These are phyloP conservation scores for Nebria brevicollis DNA, from an alignment of 2,888 invertebrate genomes.

Conservation along the genomic window DNA sequence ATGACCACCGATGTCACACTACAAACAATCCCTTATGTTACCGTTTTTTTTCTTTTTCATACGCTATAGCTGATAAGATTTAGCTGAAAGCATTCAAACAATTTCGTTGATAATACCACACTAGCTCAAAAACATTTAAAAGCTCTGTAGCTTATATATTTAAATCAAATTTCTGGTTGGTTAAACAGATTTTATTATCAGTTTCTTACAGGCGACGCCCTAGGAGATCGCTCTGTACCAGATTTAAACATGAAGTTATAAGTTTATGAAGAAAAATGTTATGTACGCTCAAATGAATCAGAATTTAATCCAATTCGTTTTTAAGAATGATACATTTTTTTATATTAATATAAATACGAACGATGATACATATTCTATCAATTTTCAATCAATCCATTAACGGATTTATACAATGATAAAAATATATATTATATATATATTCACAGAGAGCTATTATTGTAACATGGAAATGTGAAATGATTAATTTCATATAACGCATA, in stretches of 20 bases:
- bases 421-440: too few relatives aligned
- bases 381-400: not conserved
- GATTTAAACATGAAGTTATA: too few relatives aligned
- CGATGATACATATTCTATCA: not conserved
- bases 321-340: too few relatives aligned
- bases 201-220: not conserved
- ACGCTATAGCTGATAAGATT: constrained; percentile 22
- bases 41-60: constrained; percentile 21
- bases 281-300: not conserved
- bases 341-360: too few relatives aligned
- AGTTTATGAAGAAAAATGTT: not conserved
- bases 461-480: not conserved
- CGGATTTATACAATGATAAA: too few relatives aligned
- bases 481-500: not conserved
- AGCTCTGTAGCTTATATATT: not conserved
- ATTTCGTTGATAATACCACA: not conserved
- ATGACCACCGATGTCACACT: constrained; percentile 30
- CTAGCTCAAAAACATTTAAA: not conserved
- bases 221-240: too few relatives aligned
- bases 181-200: not conserved
- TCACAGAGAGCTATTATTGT: not conserved
- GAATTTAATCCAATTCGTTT: not conserved
- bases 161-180: not conserved
- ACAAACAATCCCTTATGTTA: constrained; percentile 24
- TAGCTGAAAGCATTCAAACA: not conserved